Base-by-base conservation (phyloP, 2,797 vertebrate species). In the Malurus leucopterus region DNA sequence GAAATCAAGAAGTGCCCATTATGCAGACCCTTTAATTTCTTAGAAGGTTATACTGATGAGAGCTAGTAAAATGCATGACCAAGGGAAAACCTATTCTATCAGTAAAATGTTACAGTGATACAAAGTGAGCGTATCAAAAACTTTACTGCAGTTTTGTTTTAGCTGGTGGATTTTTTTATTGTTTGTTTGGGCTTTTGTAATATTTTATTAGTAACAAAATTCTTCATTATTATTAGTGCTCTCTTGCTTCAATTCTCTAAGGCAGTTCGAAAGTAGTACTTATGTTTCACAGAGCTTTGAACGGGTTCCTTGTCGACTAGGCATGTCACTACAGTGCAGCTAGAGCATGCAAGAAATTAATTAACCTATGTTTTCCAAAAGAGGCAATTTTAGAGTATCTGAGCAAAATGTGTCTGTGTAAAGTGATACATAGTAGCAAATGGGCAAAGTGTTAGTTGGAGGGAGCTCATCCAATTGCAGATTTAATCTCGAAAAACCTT, bases 1-100 rank as follows among this genome's bases (percentile, higher is more conserved):
- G 83, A 93, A 91, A 95, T 95, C 84, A 95, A 95, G 83, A 88
- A 88, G n/a, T 80, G 78, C 11, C 81, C 38, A 46, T 90, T 91
- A 85, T 20, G 19, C 71, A 85, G 77, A 58, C 86, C 84, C 92
- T 87, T 84, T 84, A 89, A 88, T 55, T 93, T 93, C 79, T 89
- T 73, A 40, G 78, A 81, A 90, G 36, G 78, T 90, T 91, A 29
- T 57, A 75, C 63, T 26, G 19, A 77, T 54, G 46, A 53, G 30
- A 87, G 46, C 55, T 38, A 57, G 34, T 57, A 53, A 88, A 90
- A 88, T 50, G 26, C 44, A 79, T 38, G 69, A 51, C 58, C 58
- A 84, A 79, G 54, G 27, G 40, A 64, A 65, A 75, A 63, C 57
- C 10, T 36, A 26, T 30, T 64, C 61, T 65, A 29, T 50, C 26